Evolutionary conservation across 1,140 invertebrate genomes (phyloP), one percentile per base, ranked within the genome.

Genomic region (Lordiphosa stackelbergi): DNA sequence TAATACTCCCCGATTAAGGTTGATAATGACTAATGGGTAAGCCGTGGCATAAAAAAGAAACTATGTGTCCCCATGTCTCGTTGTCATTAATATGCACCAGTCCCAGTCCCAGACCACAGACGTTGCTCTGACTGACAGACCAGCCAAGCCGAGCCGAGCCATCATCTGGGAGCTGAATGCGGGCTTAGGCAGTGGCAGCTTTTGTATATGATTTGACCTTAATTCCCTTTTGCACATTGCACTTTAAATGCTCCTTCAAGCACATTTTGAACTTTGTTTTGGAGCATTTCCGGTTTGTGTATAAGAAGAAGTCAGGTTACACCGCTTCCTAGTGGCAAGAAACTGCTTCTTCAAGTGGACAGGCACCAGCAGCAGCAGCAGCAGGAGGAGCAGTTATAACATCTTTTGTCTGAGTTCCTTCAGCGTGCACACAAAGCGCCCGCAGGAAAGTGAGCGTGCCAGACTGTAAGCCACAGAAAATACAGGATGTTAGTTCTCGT

Each of bases 171-270:
- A 7, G 51, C 41, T 58, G 43, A 54, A 66, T 41, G 31, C 22
- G 37, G 52, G 48, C 40, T 59, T 54, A 66, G 52, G 16, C 35
- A 11, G 16, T 7, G 34, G 40, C 12, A 34, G 55, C 53, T 68
- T 70, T 71, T 81, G 59, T 81, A 46, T 61, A 56, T 56, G 56
- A 83, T 69, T 81, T 79, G 75, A 79, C 75, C 75, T 83, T 79
- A 79, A 83, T 79, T 79, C 77, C 63, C 49, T 71, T 53, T 40
- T 69, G 75, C 71, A 79, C 65, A 74, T 74, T 66, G 58, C 75
- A 74, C 75, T 74, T 81, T 81, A 81, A 74, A 79, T 45, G 64
- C 63, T 64, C 45, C 77, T 79, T 81, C 57, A 79, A 75, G 75
- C 57, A 62, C 63, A 37, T 58, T 81, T 64, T 70, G 58, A 73